A percentile compares a stretch with the other conserved stretches of the same genome.
phyloP scores from a whole-genome alignment of 2,888 invertebrate genomes.

The Caenorhabditis sinica region DNA sequence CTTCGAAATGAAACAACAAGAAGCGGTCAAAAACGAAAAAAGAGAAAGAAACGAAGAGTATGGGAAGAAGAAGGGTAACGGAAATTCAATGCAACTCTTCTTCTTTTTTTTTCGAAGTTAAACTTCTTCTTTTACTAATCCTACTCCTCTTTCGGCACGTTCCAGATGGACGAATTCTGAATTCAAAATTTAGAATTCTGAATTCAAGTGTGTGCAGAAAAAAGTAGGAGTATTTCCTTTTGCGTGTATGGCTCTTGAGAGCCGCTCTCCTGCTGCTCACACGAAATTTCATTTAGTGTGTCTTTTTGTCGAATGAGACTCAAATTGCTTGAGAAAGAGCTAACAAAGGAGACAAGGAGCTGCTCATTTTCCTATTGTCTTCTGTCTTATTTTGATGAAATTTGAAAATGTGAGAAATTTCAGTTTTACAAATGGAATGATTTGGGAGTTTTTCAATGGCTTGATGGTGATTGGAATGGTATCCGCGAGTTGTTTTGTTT shows the following conservation, averaged over 20 bases:
- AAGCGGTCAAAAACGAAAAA: constrained; percentile 42
- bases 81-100: constrained; percentile 44
- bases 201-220: constrained; percentile 28
- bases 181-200: constrained; percentile 24
- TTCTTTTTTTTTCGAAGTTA: constrained; percentile 2
- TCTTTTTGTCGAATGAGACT: constrained; percentile 45
- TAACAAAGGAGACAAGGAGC: not conserved
- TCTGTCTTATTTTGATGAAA: not conserved
- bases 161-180: constrained; percentile 60
- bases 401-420: constrained; percentile 2
- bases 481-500: constrained; percentile 65
- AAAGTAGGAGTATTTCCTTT: constrained; percentile 26
- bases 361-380: constrained; percentile 15
- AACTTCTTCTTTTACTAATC: constrained; percentile 12
- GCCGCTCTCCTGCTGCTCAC: constrained; percentile 2
- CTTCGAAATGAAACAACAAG: constrained; percentile 14
- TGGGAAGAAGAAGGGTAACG: constrained; percentile 6
- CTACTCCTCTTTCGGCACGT: constrained; percentile 22
- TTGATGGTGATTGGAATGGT: constrained; percentile 46
- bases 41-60: constrained; percentile 22
- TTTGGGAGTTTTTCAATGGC: constrained; percentile 21
- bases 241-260: constrained; percentile 31
- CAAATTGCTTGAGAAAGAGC: constrained; percentile 41
- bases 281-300: constrained; percentile 49
- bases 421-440: constrained; percentile 56